Conservation (phyloP, 2,797 vertebrate genomes). For the Notoglanidium macrostoma region DNA sequence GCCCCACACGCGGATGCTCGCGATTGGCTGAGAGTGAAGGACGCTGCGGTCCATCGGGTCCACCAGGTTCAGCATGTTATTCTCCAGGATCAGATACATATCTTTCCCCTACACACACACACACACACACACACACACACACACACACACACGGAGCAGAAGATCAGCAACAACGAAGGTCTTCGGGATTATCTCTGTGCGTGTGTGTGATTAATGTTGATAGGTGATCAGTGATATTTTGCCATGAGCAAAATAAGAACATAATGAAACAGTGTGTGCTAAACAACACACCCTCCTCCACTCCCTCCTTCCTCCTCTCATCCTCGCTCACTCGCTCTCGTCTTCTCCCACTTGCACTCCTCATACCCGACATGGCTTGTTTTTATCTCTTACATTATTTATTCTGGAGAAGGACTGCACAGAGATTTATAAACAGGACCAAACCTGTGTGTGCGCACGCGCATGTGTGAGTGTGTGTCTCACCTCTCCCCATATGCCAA, state of each 20-base stretch:
- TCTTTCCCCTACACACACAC: conserved; percentile 86
- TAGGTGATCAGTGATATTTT: not conserved
- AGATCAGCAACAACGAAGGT: not conserved
- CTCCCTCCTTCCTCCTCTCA: not conserved
- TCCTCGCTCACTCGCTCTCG: not conserved
- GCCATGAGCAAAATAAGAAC: not conserved
- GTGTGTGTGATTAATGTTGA: not conserved
- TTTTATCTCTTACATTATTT: not conserved
- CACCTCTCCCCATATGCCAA: conserved; percentile 99
- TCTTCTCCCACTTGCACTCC: not conserved
- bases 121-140: conserved; percentile 20
- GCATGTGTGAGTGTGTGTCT: not conserved
- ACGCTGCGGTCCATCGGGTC: conserved; percentile 94
- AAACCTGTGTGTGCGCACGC: not conserved
- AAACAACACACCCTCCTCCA: not conserved
- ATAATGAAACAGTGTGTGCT: not conserved
- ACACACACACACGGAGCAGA: conserved; percentile 26
- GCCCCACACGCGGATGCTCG: conserved; percentile 97
- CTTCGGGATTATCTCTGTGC: not conserved
- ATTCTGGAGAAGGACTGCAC: too few species aligned
- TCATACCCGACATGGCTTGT: not conserved
- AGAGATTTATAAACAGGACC: too few species aligned
- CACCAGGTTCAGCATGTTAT: conserved; percentile 93
- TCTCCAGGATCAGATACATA: conserved; percentile 96
- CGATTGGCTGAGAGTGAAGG: conserved; percentile 94